These are phyloP conservation scores for Pontoporia blainvillei DNA, from an alignment of 2,113 vertebrate species.

Conservation along the genomic window DNA sequence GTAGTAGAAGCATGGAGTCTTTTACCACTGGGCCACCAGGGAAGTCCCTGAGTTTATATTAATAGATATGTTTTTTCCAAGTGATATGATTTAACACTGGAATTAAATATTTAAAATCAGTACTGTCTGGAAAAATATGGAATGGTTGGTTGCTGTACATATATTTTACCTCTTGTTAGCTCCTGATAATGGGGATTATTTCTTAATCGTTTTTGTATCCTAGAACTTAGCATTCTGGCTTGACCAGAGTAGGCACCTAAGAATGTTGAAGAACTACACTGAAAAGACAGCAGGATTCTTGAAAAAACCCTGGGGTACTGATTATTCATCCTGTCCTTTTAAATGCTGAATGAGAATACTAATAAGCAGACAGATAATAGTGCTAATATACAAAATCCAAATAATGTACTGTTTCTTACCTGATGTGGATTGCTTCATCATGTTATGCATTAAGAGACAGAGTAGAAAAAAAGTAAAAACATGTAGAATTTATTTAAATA, in stretches of 20 bases:
- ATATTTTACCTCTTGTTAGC: neutral
- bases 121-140: neutral
- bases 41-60: neutral
- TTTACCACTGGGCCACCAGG: neutral
- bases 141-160: neutral
- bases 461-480: constrained; percentile 68
- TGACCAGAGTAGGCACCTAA: neutral
- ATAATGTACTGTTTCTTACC: constrained; percentile 85
- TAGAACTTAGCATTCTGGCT: constrained; percentile 27
- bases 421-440: constrained; percentile 85
- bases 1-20: neutral
- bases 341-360: neutral
- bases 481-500: constrained; percentile 66
- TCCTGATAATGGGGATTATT: neutral
- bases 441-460: constrained; percentile 90
- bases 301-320: neutral
- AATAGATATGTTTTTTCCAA: neutral
- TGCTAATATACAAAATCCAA: neutral
- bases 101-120: constrained; percentile 28
- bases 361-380: neutral
- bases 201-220: constrained; percentile 12
- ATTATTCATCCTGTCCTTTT: neutral
- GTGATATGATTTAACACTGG: neutral
- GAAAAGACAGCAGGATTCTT: neutral
- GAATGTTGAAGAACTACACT: neutral